Evolutionary conservation across 2,797 vertebrate genomes (phyloP).

Genomic region (Anableps anableps): DNA sequence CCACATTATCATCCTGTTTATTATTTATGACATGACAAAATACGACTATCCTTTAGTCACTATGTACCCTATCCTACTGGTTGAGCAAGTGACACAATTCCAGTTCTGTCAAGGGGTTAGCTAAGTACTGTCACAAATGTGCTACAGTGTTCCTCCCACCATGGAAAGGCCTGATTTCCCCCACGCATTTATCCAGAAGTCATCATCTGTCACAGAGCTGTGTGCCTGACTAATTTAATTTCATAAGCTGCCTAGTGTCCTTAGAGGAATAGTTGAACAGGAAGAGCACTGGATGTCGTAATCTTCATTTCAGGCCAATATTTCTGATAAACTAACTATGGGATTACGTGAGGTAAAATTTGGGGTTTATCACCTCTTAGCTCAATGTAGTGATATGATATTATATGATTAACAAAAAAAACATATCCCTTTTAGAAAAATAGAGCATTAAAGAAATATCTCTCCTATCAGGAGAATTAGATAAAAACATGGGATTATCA

Average conservation of each 20-base stretch:
- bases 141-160: conserved; percentile 35
- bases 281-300: conserved; percentile 27
- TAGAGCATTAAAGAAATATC: not conserved
- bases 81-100: conserved; percentile 30
- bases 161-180: conserved; percentile 40
- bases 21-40: conserved; percentile 16
- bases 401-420: not conserved
- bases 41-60: conserved; percentile 2
- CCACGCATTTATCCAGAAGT: conserved; percentile 49
- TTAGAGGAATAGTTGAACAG: conserved; percentile 36
- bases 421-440: not conserved
- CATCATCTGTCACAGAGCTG: conserved; percentile 45
- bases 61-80: conserved; percentile 6
- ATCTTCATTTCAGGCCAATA: conserved; percentile 9
- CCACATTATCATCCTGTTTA: conserved; percentile 13
- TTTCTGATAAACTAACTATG: conserved; percentile 26
- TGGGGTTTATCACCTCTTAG: conserved; percentile 20
- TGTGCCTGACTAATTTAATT: conserved; percentile 60
- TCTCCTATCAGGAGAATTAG: not conserved
- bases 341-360: conserved; percentile 34
- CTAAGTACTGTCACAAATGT: conserved; percentile 41
- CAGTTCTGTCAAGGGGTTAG: conserved; percentile 15
- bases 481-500: not conserved
- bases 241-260: conserved; percentile 53
- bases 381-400: not conserved